Percentiles rank a stretch among this genome's conserved stretches.
phyloP scores from a whole-genome alignment of 2,797 vertebrate genomes.

The Oreochromis mossambicus region DNA sequence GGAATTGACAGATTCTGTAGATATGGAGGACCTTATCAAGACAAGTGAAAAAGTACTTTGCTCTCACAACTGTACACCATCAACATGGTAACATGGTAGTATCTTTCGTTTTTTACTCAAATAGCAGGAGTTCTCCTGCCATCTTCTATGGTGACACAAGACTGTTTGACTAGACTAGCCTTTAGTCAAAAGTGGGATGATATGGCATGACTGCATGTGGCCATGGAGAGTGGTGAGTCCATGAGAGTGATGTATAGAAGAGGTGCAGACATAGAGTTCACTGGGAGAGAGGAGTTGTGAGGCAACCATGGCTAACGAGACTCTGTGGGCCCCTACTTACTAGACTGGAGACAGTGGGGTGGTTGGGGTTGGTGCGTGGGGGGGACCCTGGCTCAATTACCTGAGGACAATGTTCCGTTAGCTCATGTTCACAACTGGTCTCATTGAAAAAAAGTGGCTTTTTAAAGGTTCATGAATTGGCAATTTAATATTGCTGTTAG shows the following conservation, averaged over 20 bases:
- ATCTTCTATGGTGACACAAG: slow-evolving; percentile 4
- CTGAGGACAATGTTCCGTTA: slow-evolving; percentile 78
- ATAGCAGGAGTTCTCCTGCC: slow-evolving; percentile 21
- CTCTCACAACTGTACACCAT: slow-evolving; percentile 59
- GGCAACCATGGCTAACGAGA: slow-evolving; percentile 75
- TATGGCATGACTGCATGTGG: slow-evolving; percentile 69
- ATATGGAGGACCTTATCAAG: slow-evolving; percentile 41
- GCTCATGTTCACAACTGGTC: slow-evolving; percentile 73
- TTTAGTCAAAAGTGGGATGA: slow-evolving; percentile 64
- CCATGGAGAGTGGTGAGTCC: slow-evolving; percentile 70
- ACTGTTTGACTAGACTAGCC: slow-evolving; percentile 25
- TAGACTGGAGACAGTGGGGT: slow-evolving; percentile 80
- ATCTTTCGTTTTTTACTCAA: slow-evolving; percentile 3
- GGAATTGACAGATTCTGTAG: slow-evolving; percentile 21
- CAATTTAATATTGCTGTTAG: slow-evolving; percentile 15
- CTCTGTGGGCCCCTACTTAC: slow-evolving; percentile 80
- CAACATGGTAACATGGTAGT: slow-evolving; percentile 46
- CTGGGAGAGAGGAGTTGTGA: slow-evolving; percentile 74
- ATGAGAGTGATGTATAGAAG: slow-evolving; percentile 69
- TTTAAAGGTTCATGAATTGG: slow-evolving; percentile 47
- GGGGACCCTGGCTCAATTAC: slow-evolving; percentile 79
- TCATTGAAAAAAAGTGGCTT: slow-evolving; percentile 55
- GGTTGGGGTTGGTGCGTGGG: slow-evolving; percentile 79
- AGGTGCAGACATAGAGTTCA: slow-evolving; percentile 70
- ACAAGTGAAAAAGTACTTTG: slow-evolving; percentile 39